Evolutionary conservation across 2,797 vertebrate genomes (phyloP).

Genomic region (Smutsia gigantea): DNA sequence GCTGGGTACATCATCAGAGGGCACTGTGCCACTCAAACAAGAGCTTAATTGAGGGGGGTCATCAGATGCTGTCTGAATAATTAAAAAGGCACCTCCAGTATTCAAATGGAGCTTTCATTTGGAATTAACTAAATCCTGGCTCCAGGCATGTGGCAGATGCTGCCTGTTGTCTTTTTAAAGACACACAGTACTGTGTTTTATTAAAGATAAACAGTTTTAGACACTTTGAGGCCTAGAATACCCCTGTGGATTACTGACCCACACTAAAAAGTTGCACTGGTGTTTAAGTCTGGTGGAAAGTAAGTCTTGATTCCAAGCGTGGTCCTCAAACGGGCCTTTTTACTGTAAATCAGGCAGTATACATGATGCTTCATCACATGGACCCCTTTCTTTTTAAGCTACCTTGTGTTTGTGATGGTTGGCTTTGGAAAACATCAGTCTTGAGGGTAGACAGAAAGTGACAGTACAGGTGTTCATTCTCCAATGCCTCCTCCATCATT

Average conservation of each 20-base stretch:
- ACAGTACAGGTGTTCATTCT: background rate
- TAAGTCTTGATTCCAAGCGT: background rate
- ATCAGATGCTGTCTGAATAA: slow-evolving; percentile 12
- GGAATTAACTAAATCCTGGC: background rate
- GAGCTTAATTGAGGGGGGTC: background rate
- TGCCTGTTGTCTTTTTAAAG: too few species aligned
- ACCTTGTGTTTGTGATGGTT: background rate
- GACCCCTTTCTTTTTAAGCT: background rate
- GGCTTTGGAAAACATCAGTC: background rate
- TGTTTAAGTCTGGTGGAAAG: background rate
- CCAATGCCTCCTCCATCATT: background rate
- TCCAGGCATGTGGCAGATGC: too few species aligned
- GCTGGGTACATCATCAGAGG: background rate
- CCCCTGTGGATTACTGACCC: background rate
- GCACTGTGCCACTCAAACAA: background rate
- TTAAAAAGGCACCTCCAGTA: slow-evolving; percentile 29
- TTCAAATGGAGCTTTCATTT: background rate
- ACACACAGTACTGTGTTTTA: too few species aligned
- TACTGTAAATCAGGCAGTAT: background rate
- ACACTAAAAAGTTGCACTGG: background rate
- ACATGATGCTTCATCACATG: background rate
- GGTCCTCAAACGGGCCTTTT: background rate
- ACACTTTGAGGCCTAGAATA: background rate
- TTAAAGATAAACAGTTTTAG: too few species aligned
- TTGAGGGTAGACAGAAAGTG: background rate